phyloP scores from a whole-genome alignment of 2,797 vertebrate species.

The Macroramphosus scolopax region DNA sequence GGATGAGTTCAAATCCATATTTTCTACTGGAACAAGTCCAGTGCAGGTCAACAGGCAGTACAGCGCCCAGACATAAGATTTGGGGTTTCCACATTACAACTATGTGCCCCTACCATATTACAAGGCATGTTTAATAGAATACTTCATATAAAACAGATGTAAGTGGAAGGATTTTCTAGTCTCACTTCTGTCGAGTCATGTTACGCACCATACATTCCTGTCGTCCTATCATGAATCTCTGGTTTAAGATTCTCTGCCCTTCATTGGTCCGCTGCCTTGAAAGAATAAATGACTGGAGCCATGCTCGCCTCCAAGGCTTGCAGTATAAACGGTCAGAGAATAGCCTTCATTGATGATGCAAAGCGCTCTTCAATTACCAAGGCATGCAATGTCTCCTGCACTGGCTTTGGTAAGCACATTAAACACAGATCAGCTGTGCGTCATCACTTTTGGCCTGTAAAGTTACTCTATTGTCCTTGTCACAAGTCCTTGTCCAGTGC shows the following conservation, averaged over 20 bases:
- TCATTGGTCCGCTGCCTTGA: constrained; percentile 7
- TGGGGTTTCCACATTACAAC: too few species aligned
- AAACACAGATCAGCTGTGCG: constrained; percentile 34
- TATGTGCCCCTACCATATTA: too few species aligned
- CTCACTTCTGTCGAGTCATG: not conserved
- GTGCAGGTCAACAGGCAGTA: too few species aligned
- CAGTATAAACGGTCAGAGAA: constrained; percentile 17
- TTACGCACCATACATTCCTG: constrained; percentile 7
- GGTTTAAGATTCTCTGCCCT: constrained; percentile 12
- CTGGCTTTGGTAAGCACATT: constrained; percentile 28
- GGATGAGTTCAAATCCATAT: too few species aligned
- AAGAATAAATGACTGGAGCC: constrained; percentile 2
- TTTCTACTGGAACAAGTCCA: too few species aligned
- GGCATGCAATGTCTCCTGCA: constrained; percentile 4
- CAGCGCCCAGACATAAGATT: too few species aligned
- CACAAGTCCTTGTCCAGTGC: constrained; percentile 32
- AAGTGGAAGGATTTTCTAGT: constrained; percentile 4
- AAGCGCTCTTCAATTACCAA: constrained; percentile 31
- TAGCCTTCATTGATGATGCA: constrained; percentile 11
- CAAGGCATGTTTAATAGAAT: too few species aligned
- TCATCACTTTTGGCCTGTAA: constrained; percentile 41
- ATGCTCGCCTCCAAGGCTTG: constrained; percentile 9
- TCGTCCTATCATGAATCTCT: not conserved
- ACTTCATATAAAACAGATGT: too few species aligned
- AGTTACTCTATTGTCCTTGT: constrained; percentile 42